phyloP scores from a whole-genome alignment of 2,888 invertebrate genomes.

The Gerris lacustris region DNA sequence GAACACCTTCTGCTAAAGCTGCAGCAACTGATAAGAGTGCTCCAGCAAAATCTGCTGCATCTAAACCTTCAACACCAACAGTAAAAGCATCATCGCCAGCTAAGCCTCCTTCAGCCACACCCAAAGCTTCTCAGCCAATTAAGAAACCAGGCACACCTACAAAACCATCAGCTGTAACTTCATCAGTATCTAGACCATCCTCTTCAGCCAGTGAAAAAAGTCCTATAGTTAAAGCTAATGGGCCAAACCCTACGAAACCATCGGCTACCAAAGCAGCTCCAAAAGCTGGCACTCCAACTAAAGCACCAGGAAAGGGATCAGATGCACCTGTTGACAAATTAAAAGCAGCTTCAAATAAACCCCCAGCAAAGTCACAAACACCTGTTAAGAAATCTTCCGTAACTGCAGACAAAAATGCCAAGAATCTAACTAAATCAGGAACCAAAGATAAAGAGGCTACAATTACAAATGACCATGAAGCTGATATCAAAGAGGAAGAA shows the following conservation, averaged over 20 bases:
- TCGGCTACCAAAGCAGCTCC: background rate
- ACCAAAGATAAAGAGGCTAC: too few relatives aligned
- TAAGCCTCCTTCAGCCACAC: slow-evolving; percentile 31
- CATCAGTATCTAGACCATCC: too few relatives aligned
- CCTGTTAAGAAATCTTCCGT: background rate
- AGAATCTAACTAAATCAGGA: background rate
- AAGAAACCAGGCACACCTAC: background rate
- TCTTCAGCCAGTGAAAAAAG: background rate
- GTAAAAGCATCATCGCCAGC: slow-evolving; percentile 34
- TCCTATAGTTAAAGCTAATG: background rate
- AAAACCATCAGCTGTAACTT: background rate
- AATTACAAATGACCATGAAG: too few relatives aligned
- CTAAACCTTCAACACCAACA: background rate
- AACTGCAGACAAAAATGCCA: background rate
- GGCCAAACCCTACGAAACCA: background rate
- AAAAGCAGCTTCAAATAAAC: background rate
- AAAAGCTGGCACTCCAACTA: background rate
- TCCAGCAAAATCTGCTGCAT: slow-evolving; percentile 23
- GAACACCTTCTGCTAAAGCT: slow-evolving; percentile 37
- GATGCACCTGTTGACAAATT: background rate
- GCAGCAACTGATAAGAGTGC: slow-evolving; percentile 35
- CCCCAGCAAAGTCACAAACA: background rate
- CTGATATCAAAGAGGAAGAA: too few relatives aligned
- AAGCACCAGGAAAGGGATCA: background rate
- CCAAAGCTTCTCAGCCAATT: background rate